phyloP scores from a whole-genome alignment of 1,140 invertebrate genomes.

The Zaprionus africanus region DNA sequence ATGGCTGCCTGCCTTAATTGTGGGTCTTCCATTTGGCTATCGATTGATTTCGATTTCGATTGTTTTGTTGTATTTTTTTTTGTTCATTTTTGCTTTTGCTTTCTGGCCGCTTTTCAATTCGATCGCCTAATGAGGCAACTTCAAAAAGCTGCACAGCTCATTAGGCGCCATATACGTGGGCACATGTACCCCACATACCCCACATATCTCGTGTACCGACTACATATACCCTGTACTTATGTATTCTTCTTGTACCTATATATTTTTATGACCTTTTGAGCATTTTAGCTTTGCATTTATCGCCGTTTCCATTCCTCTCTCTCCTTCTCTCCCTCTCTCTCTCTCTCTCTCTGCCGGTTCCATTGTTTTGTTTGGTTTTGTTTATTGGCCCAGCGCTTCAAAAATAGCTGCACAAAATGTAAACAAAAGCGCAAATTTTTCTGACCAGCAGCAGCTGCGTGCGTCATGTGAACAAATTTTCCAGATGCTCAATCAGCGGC shows the following conservation, averaged over 20 bases:
- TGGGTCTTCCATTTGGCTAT: constrained; percentile 79
- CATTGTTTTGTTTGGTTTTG: constrained; percentile 75
- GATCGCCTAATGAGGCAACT: constrained; percentile 66
- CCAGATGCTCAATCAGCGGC: constrained; percentile 61
- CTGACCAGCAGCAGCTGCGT: constrained; percentile 66
- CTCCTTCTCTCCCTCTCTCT: background rate
- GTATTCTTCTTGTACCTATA: constrained; percentile 35
- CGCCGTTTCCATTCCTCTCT: constrained; percentile 14
- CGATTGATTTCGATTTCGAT: constrained; percentile 69
- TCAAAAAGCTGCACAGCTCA: constrained; percentile 77
- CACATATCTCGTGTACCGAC: background rate
- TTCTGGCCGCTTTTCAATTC: constrained; percentile 45
- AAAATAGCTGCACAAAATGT: constrained; percentile 79
- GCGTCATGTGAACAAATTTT: constrained; percentile 78
- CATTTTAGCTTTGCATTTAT: constrained; percentile 30
- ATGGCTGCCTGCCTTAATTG: constrained; percentile 80
- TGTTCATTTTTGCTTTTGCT: background rate
- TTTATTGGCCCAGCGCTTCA: constrained; percentile 73
- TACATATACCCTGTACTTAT: background rate
- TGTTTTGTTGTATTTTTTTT: constrained; percentile 17
- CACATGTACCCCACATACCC: background rate
- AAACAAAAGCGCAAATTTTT: constrained; percentile 74
- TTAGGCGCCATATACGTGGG: constrained; percentile 46
- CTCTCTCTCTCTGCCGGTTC: constrained; percentile 28
- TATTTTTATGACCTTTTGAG: constrained; percentile 61